phyloP scores from a whole-genome alignment of 2,797 vertebrate genomes.

The Gymnodraco acuticeps region DNA sequence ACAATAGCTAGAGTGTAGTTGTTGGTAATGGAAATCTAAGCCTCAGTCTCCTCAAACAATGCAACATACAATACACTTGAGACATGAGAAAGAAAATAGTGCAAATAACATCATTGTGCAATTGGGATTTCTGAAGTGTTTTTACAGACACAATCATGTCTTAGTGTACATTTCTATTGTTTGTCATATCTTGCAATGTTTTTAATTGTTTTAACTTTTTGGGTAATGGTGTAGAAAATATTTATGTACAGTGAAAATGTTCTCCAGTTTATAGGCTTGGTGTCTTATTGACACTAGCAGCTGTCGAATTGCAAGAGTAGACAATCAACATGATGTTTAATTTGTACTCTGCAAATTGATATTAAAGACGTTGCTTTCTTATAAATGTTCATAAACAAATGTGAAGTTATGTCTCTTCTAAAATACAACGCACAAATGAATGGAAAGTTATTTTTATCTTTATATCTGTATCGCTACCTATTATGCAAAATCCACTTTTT shows the following conservation, averaged over 20 bases:
- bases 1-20: no score
- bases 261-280: neutral
- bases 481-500: no score
- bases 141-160: conserved; percentile 2
- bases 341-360: neutral
- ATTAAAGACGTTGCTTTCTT: neutral
- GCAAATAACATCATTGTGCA: no score
- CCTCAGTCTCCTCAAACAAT: no score
- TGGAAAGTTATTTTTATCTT: no score
- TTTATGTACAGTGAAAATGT: conserved; percentile 11
- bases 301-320: neutral
- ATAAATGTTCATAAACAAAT: no score
- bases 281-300: neutral
- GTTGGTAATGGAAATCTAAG: no score
- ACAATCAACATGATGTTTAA: conserved; percentile 17
- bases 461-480: no score
- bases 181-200: neutral
- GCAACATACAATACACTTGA: no score
- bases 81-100: no score
- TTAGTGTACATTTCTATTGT: neutral
- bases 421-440: no score
- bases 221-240: neutral
- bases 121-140: neutral
- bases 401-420: no score
- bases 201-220: conserved; percentile 14